These are phyloP conservation scores for Cartodere bifasciata DNA, from an alignment of 2,888 invertebrate species.

Conservation along the genomic window DNA sequence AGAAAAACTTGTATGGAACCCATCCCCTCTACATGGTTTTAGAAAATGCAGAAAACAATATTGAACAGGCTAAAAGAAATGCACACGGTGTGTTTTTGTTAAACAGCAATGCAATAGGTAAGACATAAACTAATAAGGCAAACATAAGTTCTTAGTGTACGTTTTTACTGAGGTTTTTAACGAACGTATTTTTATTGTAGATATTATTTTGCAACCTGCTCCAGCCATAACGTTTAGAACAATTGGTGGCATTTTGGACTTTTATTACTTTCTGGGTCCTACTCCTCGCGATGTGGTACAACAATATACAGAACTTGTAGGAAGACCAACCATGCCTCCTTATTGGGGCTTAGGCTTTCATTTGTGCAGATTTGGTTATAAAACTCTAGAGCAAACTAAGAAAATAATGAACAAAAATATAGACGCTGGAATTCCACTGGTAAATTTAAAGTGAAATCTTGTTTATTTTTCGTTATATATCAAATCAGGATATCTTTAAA, in stretches of 20 bases:
- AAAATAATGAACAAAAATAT: constrained; percentile 55
- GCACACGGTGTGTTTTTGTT: constrained; percentile 61
- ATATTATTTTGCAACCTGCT: constrained; percentile 64
- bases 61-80: too few species aligned
- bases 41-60: constrained; percentile 52
- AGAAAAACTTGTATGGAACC: constrained; percentile 66
- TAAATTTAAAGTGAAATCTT: too few species aligned
- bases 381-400: constrained; percentile 48
- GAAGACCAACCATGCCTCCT: constrained; percentile 69
- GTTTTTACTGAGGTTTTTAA: too few species aligned
- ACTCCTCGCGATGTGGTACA: constrained; percentile 51
- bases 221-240: constrained; percentile 74
- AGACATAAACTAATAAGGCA: too few species aligned
- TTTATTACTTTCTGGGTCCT: constrained; percentile 68
- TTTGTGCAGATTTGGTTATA: constrained; percentile 55
- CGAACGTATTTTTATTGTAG: constrained; percentile 43
- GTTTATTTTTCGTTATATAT: too few species aligned
- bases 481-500: too few species aligned
- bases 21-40: constrained; percentile 72
- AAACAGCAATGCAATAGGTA: constrained; percentile 81
- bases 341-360: constrained; percentile 86
- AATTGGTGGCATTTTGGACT: constrained; percentile 70
- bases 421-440: constrained; percentile 65
- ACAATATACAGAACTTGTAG: constrained; percentile 59
- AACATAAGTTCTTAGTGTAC: too few species aligned